phyloP scores from a whole-genome alignment of 2,888 invertebrate species.

The Sesamia inferens region DNA sequence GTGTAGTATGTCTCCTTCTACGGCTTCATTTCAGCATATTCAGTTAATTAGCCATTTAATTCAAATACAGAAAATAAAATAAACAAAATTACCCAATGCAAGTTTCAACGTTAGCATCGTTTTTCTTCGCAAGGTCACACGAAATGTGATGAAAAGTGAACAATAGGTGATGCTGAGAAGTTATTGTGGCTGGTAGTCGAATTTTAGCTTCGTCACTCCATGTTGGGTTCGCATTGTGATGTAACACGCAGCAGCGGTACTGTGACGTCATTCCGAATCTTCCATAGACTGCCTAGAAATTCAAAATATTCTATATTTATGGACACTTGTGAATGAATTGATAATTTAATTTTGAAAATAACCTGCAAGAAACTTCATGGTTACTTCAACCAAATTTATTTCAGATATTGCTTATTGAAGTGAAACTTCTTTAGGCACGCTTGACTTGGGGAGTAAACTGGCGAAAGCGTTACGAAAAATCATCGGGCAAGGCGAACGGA shows the following conservation, averaged over 20 bases:
- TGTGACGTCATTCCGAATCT: conserved; percentile 91
- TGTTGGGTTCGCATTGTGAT: conserved; percentile 96
- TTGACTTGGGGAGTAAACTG: too few relatives aligned
- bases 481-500: too few relatives aligned
- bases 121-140: conserved; percentile 95
- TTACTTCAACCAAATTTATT: background rate
- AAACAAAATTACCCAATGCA: conserved; percentile 92
- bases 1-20: background rate
- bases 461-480: too few relatives aligned
- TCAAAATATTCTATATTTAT: background rate
- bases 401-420: background rate
- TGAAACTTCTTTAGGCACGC: too few relatives aligned
- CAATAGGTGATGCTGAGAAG: conserved; percentile 96
- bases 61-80: too few relatives aligned
- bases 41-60: too few relatives aligned
- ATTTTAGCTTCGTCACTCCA: conserved; percentile 99
- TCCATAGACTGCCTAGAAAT: conserved; percentile 83
- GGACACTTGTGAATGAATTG: background rate
- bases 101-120: conserved; percentile 93
- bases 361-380: background rate
- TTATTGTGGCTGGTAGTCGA: conserved; percentile 95
- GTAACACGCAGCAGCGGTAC: conserved; percentile 94
- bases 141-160: conserved; percentile 99
- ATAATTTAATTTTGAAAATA: background rate
- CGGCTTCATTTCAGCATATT: background rate